Conservation (phyloP, 2,113 vertebrate genomes). For the Gobius niger region DNA sequence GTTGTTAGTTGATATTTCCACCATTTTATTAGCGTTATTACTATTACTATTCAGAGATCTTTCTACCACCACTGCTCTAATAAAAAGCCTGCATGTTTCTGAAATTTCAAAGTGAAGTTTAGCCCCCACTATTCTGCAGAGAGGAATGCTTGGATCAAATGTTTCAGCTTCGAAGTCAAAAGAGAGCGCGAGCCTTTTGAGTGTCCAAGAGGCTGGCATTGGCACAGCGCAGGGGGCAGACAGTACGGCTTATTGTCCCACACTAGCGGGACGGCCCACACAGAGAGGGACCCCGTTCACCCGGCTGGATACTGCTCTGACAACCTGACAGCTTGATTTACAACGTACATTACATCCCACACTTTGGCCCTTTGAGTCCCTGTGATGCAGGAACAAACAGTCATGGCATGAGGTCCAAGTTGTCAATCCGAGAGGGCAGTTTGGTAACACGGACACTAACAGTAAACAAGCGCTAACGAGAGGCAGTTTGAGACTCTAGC, state of each 20-base stretch:
- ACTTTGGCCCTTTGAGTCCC: conserved; percentile 10
- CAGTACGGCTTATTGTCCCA: conserved; percentile 70
- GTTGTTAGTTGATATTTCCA: too few relatives aligned
- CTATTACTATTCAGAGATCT: not conserved
- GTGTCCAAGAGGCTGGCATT: conserved; percentile 50
- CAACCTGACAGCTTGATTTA: conserved; percentile 63
- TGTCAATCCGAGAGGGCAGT: not conserved
- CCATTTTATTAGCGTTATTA: too few relatives aligned
- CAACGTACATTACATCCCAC: conserved; percentile 36
- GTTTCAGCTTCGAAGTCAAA: conserved; percentile 21
- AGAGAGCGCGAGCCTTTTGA: conserved; percentile 44
- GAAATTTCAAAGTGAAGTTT: conserved; percentile 8
- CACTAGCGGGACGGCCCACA: conserved; percentile 61
- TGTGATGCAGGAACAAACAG: not conserved
- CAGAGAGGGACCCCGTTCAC: conserved; percentile 59
- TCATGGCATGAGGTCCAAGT: not conserved
- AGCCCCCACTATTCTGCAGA: conserved; percentile 3
- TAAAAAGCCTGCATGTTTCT: not conserved
- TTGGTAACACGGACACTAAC: conserved; percentile 1
- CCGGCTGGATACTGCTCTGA: conserved; percentile 52
- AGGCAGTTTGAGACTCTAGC: not conserved
- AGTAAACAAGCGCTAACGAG: not conserved
- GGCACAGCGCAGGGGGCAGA: conserved; percentile 54
- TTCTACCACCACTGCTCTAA: not conserved
- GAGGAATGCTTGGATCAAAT: conserved; percentile 14